Percentiles rank a stretch among this genome's conserved stretches.
These are phyloP conservation scores for Prionace glauca DNA, from an alignment of 2,797 vertebrate genomes.

Conservation along the genomic window DNA sequence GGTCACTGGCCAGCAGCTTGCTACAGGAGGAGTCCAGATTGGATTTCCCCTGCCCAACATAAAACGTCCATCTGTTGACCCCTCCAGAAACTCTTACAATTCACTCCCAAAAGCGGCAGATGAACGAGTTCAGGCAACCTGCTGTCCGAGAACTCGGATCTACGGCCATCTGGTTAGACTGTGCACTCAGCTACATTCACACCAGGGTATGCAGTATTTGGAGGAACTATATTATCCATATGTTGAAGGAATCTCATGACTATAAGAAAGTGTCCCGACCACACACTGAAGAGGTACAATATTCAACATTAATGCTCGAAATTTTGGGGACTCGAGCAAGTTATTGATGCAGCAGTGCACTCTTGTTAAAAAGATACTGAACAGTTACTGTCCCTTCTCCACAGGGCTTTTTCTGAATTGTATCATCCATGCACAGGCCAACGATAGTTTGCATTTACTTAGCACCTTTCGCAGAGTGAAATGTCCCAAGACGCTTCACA, in stretches of 20 bases:
- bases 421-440: not conserved
- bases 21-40: not conserved
- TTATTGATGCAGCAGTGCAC: not conserved
- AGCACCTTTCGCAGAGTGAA: not conserved
- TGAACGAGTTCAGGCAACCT: not conserved
- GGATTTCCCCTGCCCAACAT: not conserved
- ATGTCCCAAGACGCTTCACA: not conserved
- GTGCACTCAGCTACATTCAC: not conserved
- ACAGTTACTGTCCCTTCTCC: not conserved
- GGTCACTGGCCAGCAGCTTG: not conserved
- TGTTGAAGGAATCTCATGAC: not conserved
- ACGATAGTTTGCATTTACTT: not conserved
- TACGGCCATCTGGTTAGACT: not conserved
- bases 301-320: not conserved
- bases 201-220: not conserved
- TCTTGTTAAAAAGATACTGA: not conserved
- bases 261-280: not conserved
- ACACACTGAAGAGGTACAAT: not conserved
- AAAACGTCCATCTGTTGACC: slow-evolving; percentile 15
- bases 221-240: not conserved
- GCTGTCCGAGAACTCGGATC: not conserved
- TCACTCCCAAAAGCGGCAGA: not conserved
- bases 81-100: not conserved
- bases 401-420: not conserved
- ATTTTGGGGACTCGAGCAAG: not conserved